These are phyloP conservation scores for Tursiops truncatus DNA, from an alignment of 2,113 vertebrate genomes.

Conservation along the genomic window DNA sequence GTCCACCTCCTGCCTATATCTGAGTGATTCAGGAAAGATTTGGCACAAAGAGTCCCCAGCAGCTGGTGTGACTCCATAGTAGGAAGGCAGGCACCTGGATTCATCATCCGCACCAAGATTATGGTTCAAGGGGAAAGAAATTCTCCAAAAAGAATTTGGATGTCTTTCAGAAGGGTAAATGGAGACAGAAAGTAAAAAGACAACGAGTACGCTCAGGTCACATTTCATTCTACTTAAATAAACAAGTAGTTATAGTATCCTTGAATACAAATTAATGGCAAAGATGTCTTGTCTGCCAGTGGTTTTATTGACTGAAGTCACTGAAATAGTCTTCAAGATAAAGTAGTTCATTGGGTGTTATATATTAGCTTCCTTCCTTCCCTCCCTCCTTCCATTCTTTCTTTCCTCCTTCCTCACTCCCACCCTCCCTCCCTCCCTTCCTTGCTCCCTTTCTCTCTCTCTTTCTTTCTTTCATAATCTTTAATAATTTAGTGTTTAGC, in stretches of 20 bases:
- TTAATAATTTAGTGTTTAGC: slow-evolving; percentile 51
- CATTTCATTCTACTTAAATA: background rate
- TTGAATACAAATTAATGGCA: slow-evolving; percentile 16
- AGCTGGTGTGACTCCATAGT: background rate
- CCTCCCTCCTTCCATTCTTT: background rate
- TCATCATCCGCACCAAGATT: background rate
- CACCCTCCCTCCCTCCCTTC: background rate
- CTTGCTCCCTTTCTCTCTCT: background rate
- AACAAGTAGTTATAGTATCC: background rate
- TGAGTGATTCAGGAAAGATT: background rate
- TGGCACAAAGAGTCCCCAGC: background rate
- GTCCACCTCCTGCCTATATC: background rate
- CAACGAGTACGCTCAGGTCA: background rate
- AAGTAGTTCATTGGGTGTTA: background rate
- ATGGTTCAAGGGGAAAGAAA: background rate
- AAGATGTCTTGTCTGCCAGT: background rate
- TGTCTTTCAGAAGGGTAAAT: background rate
- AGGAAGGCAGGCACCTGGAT: background rate
- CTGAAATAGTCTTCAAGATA: background rate
- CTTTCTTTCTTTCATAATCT: background rate
- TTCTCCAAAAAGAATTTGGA: background rate
- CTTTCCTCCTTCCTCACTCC: background rate
- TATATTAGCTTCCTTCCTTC: background rate
- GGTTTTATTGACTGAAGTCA: background rate
- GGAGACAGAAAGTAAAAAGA: background rate